A percentile compares a stretch with the other conserved stretches of the same genome.
Conservation (phyloP, 30 jellyfish, hydroid and myxozoan genomes). For the Catostylus mosaicus region DNA sequence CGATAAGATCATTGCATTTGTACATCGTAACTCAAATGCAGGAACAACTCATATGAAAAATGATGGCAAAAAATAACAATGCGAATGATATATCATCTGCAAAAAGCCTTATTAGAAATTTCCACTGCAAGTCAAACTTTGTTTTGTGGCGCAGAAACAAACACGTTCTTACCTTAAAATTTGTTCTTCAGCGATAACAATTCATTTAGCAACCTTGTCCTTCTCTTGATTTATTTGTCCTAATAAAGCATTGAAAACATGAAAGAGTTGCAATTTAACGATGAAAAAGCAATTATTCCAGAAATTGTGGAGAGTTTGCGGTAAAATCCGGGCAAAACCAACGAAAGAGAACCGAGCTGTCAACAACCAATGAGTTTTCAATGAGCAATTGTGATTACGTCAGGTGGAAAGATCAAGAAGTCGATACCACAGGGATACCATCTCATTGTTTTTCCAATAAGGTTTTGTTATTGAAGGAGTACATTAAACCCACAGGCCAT, state of each 20-base stretch:
- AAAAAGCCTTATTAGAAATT: no score
- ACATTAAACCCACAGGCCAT: no score
- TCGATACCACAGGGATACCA: constrained; percentile 59
- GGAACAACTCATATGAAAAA: no score
- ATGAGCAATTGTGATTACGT: constrained; percentile 27
- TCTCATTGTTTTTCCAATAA: no score
- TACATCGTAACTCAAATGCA: no score
- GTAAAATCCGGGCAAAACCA: background rate
- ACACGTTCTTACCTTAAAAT: constrained; percentile 5
- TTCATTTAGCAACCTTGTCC: background rate
- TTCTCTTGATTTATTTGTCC: background rate
- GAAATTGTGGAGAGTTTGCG: background rate
- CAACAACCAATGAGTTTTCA: constrained; percentile 26
- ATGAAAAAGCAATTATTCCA: background rate
- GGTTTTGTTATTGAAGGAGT: no score
- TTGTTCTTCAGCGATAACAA: constrained; percentile 5
- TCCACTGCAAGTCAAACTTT: no score
- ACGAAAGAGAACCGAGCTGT: constrained; percentile 16
- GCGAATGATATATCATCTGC: no score
- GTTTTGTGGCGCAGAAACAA: background rate
- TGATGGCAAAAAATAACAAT: no score
- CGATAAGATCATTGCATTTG: no score
- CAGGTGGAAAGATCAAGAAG: constrained; percentile 71
- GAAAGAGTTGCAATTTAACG: background rate
- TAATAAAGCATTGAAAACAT: background rate